These are phyloP conservation scores for Thaumetopoea pityocampa DNA, from an alignment of 1,140 invertebrate species.

Conservation along the genomic window DNA sequence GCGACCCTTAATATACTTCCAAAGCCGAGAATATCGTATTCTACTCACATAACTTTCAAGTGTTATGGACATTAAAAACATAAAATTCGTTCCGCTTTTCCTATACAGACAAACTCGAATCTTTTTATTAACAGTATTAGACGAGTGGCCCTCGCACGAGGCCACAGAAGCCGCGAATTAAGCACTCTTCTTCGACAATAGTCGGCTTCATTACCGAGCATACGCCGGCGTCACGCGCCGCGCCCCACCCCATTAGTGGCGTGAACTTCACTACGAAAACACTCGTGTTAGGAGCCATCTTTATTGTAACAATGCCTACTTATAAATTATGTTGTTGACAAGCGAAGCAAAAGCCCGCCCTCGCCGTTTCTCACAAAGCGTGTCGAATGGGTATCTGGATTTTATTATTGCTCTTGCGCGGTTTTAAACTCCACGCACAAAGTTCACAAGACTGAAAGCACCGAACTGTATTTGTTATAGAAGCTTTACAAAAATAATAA, in stretches of 20 bases:
- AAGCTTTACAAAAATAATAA: background rate
- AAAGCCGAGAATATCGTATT: no score
- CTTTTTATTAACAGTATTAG: constrained; percentile 46
- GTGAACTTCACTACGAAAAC: constrained; percentile 55
- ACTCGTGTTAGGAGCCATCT: constrained; percentile 47
- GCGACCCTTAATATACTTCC: no score
- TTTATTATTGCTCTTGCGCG: constrained; percentile 45
- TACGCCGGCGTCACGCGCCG: constrained; percentile 62
- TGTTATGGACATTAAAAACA: no score
- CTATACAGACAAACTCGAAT: constrained; percentile 32
- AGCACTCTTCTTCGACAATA: constrained; percentile 63
- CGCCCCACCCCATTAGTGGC: constrained; percentile 58
- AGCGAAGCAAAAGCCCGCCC: constrained; percentile 48
- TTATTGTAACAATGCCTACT: constrained; percentile 61
- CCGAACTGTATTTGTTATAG: no score
- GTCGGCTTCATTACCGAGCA: constrained; percentile 62
- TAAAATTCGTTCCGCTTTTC: constrained; percentile 9
- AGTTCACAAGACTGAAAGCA: background rate
- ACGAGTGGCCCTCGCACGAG: constrained; percentile 32
- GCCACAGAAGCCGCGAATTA: constrained; percentile 43
- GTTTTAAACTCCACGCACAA: constrained; percentile 17
- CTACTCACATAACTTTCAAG: no score
- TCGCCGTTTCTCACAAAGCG: constrained; percentile 27
- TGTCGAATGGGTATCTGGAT: constrained; percentile 35
- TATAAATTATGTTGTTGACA: constrained; percentile 67